Percentiles rank a stretch among this genome's conserved stretches.
phyloP scores from a whole-genome alignment of 2,797 vertebrate species.

The Crenuchus spilurus region DNA sequence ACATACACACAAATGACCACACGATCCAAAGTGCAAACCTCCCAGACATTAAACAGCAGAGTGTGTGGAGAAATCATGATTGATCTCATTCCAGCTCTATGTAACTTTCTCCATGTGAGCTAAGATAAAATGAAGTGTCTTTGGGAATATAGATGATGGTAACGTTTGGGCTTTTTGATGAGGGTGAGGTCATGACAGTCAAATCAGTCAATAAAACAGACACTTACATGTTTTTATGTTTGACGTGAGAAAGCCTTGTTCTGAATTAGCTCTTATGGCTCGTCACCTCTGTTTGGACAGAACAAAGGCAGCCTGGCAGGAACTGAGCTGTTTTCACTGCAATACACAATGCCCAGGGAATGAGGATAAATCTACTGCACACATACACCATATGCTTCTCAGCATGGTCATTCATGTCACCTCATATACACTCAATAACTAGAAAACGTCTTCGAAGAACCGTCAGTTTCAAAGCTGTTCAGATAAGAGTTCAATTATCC shows the following conservation, averaged over 20 bases:
- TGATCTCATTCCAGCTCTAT: conserved; percentile 11
- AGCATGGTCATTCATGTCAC: background rate
- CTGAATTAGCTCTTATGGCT: conserved; percentile 10
- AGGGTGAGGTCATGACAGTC: conserved; percentile 19
- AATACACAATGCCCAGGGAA: background rate
- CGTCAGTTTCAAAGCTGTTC: background rate
- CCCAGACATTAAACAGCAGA: background rate
- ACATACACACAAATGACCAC: conserved; percentile 32
- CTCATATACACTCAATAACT: background rate
- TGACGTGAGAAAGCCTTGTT: conserved; percentile 3
- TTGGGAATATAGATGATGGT: background rate
- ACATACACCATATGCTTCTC: background rate
- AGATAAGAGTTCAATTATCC: background rate
- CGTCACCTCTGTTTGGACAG: conserved; percentile 39
- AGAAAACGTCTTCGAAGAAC: background rate
- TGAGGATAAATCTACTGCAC: background rate
- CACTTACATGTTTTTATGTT: background rate
- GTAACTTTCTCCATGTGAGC: background rate
- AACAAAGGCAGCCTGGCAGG: conserved; percentile 12
- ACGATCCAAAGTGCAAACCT: background rate
- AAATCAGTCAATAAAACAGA: conserved; percentile 8
- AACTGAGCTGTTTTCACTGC: background rate
- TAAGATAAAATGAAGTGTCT: background rate
- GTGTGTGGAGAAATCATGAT: background rate
- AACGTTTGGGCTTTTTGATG: background rate